phyloP scores from a whole-genome alignment of 2,888 invertebrate genomes.

The Antitype chi region DNA sequence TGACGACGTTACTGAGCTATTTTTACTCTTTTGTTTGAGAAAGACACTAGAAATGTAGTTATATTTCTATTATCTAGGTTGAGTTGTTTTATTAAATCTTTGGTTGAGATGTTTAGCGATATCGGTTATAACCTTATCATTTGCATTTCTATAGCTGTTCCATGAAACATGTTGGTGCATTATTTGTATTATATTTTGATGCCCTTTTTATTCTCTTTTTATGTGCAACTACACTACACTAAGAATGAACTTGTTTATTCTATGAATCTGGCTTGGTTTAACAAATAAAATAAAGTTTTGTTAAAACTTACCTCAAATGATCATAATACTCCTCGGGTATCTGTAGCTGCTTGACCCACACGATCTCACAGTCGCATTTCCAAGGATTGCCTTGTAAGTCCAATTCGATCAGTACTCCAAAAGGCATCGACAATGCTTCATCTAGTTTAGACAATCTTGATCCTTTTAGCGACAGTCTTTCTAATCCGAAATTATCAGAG shows the following conservation, averaged over 20 bases:
- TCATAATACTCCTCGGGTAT: conserved; percentile 82
- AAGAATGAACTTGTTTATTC: background rate
- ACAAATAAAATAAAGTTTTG: background rate
- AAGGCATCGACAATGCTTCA: conserved; percentile 81
- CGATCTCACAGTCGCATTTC: conserved; percentile 91
- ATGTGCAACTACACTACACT: background rate
- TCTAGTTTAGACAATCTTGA: conserved; percentile 85
- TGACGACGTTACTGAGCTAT: conserved; percentile 24
- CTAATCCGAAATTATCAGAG: conserved; percentile 84
- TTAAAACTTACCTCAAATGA: conserved; percentile 83
- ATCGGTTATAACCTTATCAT: conserved; percentile 9
- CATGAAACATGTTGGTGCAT: background rate
- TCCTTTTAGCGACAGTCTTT: conserved; percentile 85
- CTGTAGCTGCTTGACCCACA: conserved; percentile 87
- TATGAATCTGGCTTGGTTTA: background rate
- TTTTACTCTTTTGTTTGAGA: conserved; percentile 34
- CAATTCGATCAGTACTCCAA: conserved; percentile 84
- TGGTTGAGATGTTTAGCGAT: background rate
- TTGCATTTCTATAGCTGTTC: background rate
- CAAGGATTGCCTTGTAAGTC: conserved; percentile 92
- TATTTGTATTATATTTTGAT: background rate
- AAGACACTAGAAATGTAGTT: background rate
- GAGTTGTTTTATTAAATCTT: background rate
- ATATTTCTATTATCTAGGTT: background rate
- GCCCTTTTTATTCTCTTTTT: background rate